Evolutionary conservation across 1,140 invertebrate genomes (phyloP).

Genomic region (Aphaenogaster floridana): DNA sequence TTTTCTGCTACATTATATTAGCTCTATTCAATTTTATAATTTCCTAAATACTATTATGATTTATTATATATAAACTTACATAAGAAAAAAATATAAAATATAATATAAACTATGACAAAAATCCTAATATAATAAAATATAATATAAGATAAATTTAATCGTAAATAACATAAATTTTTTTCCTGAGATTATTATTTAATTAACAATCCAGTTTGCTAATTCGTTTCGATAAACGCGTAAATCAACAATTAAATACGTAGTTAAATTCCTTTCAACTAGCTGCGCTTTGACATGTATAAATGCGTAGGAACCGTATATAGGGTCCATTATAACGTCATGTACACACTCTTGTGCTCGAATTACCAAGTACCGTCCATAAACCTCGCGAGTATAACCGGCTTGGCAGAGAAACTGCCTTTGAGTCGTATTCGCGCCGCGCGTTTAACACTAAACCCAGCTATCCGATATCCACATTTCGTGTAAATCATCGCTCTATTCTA

Average conservation of each 20-base stretch:
- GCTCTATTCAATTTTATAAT: neutral
- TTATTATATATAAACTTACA: neutral
- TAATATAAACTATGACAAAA: neutral
- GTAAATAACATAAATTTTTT: neutral
- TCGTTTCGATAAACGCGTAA: neutral
- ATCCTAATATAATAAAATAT: neutral
- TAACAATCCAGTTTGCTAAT: neutral
- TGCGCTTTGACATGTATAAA: neutral
- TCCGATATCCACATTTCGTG: conserved; percentile 35
- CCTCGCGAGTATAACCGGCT: conserved; percentile 41
- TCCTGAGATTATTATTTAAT: neutral
- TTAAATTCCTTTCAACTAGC: conserved; percentile 44
- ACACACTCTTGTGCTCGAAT: conserved; percentile 50
- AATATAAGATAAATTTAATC: neutral
- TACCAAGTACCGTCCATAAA: conserved; percentile 58
- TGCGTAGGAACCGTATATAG: neutral
- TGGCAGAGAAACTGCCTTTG: conserved; percentile 51
- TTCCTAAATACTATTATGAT: neutral
- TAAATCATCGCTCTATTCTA: conserved; percentile 52
- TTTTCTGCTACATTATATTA: neutral
- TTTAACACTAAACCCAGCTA: conserved; percentile 47
- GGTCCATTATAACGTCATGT: conserved; percentile 10
- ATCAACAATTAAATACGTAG: conserved; percentile 36
- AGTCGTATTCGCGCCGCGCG: neutral
- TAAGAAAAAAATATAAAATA: neutral